Evolutionary conservation across 2,113 vertebrate species (phyloP), one percentile per base, ranked within the genome.

Genomic region (Sylvilagus bachmani): DNA sequence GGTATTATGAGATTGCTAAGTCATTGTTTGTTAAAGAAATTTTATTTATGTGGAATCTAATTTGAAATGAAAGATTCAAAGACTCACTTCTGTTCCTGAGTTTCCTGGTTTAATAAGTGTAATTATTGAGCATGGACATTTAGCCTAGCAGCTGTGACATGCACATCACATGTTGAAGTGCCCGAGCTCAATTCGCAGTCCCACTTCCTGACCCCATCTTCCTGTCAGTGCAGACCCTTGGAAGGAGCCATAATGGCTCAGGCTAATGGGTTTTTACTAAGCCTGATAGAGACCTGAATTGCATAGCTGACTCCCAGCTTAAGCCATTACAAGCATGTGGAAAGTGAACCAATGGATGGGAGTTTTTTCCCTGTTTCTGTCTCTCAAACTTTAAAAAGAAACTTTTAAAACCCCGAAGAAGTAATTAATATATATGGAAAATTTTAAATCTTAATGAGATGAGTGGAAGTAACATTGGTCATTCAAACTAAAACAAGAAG

Each of bases 391-490:
- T 25, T 11, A 36, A 21, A 91, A 27, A 77, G 61, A 75, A 89
- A 86, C 4, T 25, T 21, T 91, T 58, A 21, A 49, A 44, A 77
- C 58, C 71, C 24, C 33, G 36, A 70, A 19, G n/a, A 49, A 71
- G 66, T 1, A 29, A 55, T 84, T 36, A 55, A 79, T 31, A 1
- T 44, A 9, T 25, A 84, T 67, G 6, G 71, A 51, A 61, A 78
- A 70, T 2, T n/a, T 89, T 67, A 92, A 91, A 86, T 92, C 22
- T n/a, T 14, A 38, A 2, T 89, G 49, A 92, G 80, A 77, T 58
- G 2, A 44, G 73, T 73, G 70, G 25, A 81, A 82, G 16, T 66
- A 61, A 81, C 74, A 91, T n/a, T 61, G 12, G 55, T 49, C 14
- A 89, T 66, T 77, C 62, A 17, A 25, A 73, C 38, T 78, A 61